Evolutionary conservation across 2,888 invertebrate genomes (phyloP), one percentile per base, ranked within the genome.

Genomic region (Poecilobothrus nobilitatus): DNA sequence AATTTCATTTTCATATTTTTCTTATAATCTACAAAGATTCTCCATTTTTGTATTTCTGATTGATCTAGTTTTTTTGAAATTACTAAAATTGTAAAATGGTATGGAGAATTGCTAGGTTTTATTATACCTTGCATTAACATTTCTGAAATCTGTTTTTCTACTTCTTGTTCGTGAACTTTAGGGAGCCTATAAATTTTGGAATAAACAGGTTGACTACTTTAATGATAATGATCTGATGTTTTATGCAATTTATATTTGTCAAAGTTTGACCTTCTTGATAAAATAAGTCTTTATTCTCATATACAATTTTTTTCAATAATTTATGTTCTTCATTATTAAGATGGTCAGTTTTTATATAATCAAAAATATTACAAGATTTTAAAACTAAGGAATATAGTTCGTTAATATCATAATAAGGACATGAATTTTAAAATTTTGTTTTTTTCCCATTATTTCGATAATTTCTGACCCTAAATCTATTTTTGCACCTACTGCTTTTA

Each of bases 321-420:
- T 61, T 61, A 15, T 61, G 6, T 61, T 61, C 61, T 61, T 61
- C 61, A 18, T 61, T n/a, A 18, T 61, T 61, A 66, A 75, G 72
- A 69, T 81, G 81, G 66, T 82, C 81, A 0, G 79, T 81, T 9
- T 76, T 74, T 1, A 82, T 78, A 0, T 68, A n/a, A 61, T n/a
- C 6, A 61, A n/a, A 15, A n/a, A n/a, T 20, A 18, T 6, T 61
- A 6, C 20, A n/a, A 61, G n/a, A n/a, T n/a, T n/a, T 21, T 63
- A 63, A 63, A 63, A 20, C 20, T 63, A 63, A 20, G 2, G 63
- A 21, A 21, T 63, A 10, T 63, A 63, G 10, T 20, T 63, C 63
- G n/a, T 10, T 10, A 2, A 63, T 63, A 63, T 8, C 20, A 20
- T 65, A 62, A 62, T 66, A 68, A 21, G 68, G 68, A 34, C 34